Evolutionary conservation across 2,113 vertebrate genomes (phyloP).

Genomic region (Passerina amoena): DNA sequence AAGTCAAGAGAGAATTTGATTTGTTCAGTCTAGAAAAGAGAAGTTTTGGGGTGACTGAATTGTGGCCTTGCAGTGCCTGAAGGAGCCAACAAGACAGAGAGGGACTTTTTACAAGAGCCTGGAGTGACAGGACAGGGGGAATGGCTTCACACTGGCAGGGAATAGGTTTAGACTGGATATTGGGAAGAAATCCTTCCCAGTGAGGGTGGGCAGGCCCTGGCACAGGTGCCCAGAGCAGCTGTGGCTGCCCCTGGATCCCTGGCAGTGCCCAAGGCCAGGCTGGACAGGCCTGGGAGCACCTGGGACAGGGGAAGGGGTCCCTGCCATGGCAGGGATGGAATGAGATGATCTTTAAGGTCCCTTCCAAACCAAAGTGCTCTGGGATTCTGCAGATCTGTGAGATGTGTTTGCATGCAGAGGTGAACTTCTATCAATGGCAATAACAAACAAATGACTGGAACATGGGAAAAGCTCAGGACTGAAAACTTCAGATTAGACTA

Average conservation of each 20-base stretch:
- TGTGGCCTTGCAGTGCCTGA: neutral
- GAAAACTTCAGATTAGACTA: neutral
- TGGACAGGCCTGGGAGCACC: fast-evolving
- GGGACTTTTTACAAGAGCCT: neutral
- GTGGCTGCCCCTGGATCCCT: neutral
- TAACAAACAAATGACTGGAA: neutral
- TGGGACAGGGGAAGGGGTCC: fast-evolving
- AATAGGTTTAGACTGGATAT: neutral
- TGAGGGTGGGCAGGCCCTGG: fast-evolving
- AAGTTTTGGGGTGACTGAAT: fast-evolving
- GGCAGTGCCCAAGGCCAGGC: fast-evolving
- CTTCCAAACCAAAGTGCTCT: neutral
- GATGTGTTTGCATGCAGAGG: neutral
- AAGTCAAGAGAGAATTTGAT: neutral
- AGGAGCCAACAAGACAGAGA: neutral
- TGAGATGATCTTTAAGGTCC: neutral
- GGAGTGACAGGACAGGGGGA: neutral
- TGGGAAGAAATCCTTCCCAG: neutral
- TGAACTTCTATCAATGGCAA: neutral
- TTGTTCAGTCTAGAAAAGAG: neutral
- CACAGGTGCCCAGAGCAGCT: neutral
- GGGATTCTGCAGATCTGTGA: neutral
- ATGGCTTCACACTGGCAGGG: neutral
- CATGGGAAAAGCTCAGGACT: neutral
- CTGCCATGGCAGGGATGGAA: neutral